Conservation (phyloP, 2,113 vertebrate species). For the Marmota flaviventris region DNA sequence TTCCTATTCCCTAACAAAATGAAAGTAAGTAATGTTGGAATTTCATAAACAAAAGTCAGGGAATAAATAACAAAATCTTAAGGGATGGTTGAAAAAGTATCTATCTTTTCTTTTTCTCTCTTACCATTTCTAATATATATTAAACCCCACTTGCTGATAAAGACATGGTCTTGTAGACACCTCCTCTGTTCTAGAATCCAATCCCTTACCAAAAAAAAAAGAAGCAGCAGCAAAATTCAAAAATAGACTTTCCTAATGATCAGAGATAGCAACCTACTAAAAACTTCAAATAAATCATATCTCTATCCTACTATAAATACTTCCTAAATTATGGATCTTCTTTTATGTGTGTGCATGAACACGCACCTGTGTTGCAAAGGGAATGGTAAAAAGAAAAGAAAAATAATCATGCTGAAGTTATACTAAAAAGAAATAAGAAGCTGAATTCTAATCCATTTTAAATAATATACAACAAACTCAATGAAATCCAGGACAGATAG, state of each 20-base stretch:
- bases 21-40: not conserved
- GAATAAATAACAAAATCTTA: not conserved
- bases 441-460: constrained; percentile 59
- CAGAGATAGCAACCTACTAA: constrained; percentile 30
- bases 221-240: constrained; percentile 49
- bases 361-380: not conserved
- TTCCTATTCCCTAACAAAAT: not conserved
- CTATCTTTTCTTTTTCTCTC: not conserved
- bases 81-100: not conserved
- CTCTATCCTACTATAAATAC: constrained; percentile 43
- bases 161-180: not conserved
- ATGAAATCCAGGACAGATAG: not conserved
- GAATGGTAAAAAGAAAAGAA: constrained; percentile 6
- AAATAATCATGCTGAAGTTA: not conserved
- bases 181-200: not conserved
- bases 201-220: not conserved
- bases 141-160: constrained; percentile 53
- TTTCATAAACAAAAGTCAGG: not conserved
- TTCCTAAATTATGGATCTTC: not conserved
- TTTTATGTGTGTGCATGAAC: too few relatives aligned
- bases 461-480: constrained; percentile 31
- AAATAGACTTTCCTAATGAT: constrained; percentile 48
- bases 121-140: not conserved
- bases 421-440: constrained; percentile 24
- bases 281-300: constrained; percentile 55